Conservation (phyloP, 2,797 vertebrate species). For the Cyclura pinguis region DNA sequence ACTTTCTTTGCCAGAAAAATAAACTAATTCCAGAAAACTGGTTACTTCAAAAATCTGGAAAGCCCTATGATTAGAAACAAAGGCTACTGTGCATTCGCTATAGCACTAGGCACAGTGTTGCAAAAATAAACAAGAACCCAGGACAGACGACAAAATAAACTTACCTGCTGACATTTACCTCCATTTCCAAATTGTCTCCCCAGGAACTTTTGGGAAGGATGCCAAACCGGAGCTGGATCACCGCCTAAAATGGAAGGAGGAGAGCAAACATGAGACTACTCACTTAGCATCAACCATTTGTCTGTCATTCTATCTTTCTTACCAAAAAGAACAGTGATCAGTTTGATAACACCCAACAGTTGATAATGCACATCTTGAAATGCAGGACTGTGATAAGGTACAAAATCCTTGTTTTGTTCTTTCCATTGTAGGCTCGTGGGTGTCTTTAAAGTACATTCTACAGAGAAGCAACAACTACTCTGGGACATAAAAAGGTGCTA, state of each 20-base stretch:
- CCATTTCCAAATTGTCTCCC: constrained; percentile 47
- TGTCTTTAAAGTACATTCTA: not conserved
- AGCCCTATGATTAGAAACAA: not conserved
- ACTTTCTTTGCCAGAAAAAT: not conserved
- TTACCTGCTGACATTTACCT: constrained; percentile 58
- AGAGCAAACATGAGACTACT: not conserved
- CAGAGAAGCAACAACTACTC: not conserved
- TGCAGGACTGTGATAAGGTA: not conserved
- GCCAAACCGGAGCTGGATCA: constrained; percentile 61
- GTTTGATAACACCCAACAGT: too few relatives aligned
- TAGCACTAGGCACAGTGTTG: not conserved
- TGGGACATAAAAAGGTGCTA: not conserved
- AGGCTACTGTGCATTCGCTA: not conserved
- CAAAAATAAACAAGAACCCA: not conserved
- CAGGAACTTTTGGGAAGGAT: constrained; percentile 53
- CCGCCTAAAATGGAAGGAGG: constrained; percentile 40
- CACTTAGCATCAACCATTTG: too few relatives aligned
- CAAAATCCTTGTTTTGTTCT: not conserved
- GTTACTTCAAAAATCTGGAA: not conserved
- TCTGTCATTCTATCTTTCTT: not conserved
- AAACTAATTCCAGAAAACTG: not conserved
- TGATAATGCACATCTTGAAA: not conserved
- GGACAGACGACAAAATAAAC: not conserved
- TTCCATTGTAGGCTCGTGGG: not conserved
- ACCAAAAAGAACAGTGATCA: not conserved